Evolutionary conservation across 2,797 vertebrate genomes (phyloP).

Genomic region (Gorsachius magnificus): DNA sequence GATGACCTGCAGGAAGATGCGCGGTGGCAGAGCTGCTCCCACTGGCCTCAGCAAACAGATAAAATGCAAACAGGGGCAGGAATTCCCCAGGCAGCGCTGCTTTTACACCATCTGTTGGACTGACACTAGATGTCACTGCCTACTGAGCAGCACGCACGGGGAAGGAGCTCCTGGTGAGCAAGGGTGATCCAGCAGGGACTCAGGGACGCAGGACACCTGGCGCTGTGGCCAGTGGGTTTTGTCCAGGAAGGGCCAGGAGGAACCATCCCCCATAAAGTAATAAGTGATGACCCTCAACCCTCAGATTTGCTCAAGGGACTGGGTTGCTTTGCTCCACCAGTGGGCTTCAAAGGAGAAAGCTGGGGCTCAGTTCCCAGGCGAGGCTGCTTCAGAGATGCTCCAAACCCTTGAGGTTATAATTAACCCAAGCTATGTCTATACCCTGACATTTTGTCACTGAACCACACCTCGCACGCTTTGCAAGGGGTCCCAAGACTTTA

Average conservation of each 20-base stretch:
- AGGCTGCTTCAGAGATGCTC: background rate
- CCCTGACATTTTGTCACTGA: background rate
- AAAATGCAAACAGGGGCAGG: background rate
- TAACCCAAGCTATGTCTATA: background rate
- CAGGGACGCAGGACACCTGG: background rate
- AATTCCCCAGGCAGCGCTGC: background rate
- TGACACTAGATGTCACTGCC: slow-evolving; percentile 22
- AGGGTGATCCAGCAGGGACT: background rate
- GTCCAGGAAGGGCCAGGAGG: background rate
- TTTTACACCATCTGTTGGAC: background rate
- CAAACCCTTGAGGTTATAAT: too few species aligned
- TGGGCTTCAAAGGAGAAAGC: background rate
- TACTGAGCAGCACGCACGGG: background rate
- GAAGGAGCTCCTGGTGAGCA: background rate
- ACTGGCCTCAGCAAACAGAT: background rate
- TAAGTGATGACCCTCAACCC: background rate
- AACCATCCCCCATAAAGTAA: background rate
- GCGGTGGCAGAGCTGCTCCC: background rate
- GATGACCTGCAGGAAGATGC: background rate
- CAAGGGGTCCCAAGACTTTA: background rate
- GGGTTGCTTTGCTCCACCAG: background rate
- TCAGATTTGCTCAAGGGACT: background rate
- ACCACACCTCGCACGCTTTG: background rate
- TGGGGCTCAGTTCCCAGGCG: background rate
- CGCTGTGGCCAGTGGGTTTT: background rate